A percentile compares a stretch with the other conserved stretches of the same genome.
These are phyloP conservation scores for Catocala sponsa DNA, from an alignment of 2,888 invertebrate species.

Conservation along the genomic window DNA sequence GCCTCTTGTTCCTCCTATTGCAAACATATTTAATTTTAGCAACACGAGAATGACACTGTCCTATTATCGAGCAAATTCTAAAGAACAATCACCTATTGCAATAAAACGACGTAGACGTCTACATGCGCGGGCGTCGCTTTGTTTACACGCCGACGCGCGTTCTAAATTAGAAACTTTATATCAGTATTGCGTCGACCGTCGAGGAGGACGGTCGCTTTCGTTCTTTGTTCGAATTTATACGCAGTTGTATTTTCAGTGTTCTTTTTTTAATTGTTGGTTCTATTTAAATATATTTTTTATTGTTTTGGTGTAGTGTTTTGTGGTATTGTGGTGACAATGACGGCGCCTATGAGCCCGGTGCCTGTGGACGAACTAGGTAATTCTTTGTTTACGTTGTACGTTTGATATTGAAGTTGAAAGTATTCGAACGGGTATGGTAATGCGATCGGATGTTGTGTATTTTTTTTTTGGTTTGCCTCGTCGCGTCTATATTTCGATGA, in stretches of 20 bases:
- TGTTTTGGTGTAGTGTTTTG: constrained; percentile 14
- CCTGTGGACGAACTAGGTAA: constrained; percentile 53
- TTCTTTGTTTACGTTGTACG: constrained; percentile 31
- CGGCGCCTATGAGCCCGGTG: constrained; percentile 48
- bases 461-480: constrained; percentile 4
- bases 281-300: constrained; percentile 6
- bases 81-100: no score
- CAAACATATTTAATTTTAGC: no score
- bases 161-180: constrained; percentile 63
- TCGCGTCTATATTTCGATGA: neutral
- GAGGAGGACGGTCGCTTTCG: constrained; percentile 61
- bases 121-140: constrained; percentile 55
- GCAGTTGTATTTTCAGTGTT: constrained; percentile 37
- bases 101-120: constrained; percentile 26
- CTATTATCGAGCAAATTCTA: no score
- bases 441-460: neutral
- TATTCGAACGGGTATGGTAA: constrained; percentile 11
- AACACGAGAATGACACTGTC: no score
- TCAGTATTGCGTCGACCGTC: constrained; percentile 66
- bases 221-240: constrained; percentile 16
- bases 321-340: constrained; percentile 39
- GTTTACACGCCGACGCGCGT: constrained; percentile 53
- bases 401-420: constrained; percentile 7
- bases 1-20: no score
- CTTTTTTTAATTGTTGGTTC: constrained; percentile 6